Evolutionary conservation across 2,797 vertebrate species (phyloP), one percentile per base, ranked within the genome.

Genomic region (Lepilemur ruficaudatus): DNA sequence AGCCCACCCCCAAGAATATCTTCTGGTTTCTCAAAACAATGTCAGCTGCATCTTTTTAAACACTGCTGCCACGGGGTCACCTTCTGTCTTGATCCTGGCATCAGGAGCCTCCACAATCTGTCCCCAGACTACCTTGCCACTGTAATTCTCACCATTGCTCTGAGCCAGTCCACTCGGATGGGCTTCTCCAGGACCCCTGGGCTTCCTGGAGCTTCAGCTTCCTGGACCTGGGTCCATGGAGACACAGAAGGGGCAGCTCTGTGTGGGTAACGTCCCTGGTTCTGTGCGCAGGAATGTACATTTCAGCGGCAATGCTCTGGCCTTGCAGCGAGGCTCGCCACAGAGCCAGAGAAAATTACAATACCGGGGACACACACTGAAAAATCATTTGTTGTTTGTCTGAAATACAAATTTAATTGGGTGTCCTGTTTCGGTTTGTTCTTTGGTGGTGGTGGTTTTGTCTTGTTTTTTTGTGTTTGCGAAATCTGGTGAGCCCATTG

Each of bases 331-430:
- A 65, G 55, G 30, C 43, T 25, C 15, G 11, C 69, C 67, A 63
- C 35, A 28, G 25, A 69, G 11, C 69, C 67, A 63, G 41, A 28
- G 25, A 69, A 78, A 94, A 82, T 23, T 32, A 69, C 48, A 81
- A 46, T 35, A 46, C 0, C 14, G 12, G 25, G 11, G 41, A 14
- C 25, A 38, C 2, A 5, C n/a, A 9, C 30, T 65, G 41, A 61
- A 92, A 94, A 82, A 35, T 55, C 8, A 50, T 14, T 63, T 43
- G 20, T 52, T 38, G 14, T 10, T 81, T 63, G n/a, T 32, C 52
- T 69, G 80, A 86, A 90, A 90, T 38, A 46, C 48, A 86, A 38
- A 59, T 89, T 59, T 28, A 78, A 70, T n/a, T 8, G 5, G 8
- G 41, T 15, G 1, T 55, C 46, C 1, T 32, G 48, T 65, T 59